phyloP scores from a whole-genome alignment of 2,113 vertebrate genomes.

The Ochotona princeps region DNA sequence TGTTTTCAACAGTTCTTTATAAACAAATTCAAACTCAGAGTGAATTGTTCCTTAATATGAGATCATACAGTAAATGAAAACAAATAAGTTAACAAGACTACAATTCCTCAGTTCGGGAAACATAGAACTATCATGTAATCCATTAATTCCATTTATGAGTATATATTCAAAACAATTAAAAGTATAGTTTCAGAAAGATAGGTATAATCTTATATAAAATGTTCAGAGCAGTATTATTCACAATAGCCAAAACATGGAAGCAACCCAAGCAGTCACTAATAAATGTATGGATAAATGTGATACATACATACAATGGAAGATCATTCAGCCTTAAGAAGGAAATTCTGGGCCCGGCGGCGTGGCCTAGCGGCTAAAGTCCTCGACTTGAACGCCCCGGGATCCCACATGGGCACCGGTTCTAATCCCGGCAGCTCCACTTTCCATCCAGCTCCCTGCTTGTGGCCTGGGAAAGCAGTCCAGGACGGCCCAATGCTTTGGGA shows the following conservation, averaged over 20 bases:
- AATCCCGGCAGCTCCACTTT: no score
- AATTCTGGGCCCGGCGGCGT: no score
- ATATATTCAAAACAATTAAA: not conserved
- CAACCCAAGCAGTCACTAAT: not conserved
- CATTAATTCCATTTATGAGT: constrained; percentile 4
- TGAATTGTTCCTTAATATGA: not conserved
- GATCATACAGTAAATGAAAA: constrained; percentile 34
- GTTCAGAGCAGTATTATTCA: constrained; percentile 4
- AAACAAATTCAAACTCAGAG: constrained; percentile 50
- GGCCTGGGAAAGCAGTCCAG: no score
- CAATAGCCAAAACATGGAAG: not conserved
- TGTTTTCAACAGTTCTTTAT: constrained; percentile 13
- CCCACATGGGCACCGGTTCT: no score
- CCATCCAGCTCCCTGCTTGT: no score
- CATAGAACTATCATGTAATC: not conserved
- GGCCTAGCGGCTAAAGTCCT: no score
- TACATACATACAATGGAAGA: not conserved
- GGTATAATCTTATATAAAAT: not conserved
- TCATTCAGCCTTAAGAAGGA: not conserved
- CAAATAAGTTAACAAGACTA: not conserved
- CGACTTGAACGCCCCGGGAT: no score
- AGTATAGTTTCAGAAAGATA: not conserved
- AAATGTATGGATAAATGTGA: not conserved
- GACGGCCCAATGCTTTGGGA: no score
- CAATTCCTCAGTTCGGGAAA: constrained; percentile 28